Base-by-base conservation (phyloP, 2,888 invertebrate genomes). In the Dendrolimus houi region DNA sequence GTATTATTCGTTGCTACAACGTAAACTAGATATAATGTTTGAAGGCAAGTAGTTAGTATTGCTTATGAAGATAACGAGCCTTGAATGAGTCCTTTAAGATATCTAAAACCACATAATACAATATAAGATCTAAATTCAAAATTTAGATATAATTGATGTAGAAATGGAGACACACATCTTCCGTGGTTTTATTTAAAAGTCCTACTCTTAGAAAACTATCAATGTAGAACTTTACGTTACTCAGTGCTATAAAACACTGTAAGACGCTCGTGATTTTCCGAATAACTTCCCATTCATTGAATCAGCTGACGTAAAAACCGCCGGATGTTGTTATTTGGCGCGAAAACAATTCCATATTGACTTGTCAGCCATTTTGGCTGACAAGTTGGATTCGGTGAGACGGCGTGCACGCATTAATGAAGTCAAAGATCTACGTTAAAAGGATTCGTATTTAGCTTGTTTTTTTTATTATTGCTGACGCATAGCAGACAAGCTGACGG, bases 231-330 rank as follows among this genome's bases (percentile, higher is more conserved):
- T 13, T 53, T n/a, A 17, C 53, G 17, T n/a, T 17, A 58, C 54
- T 55, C 57, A 58, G 57, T 57, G 40, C 54, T 60, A 58, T 61
- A 58, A 55, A 55, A 56, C 58, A 58, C 29, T 58, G 41, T 17
- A 17, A 54, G 29, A 53, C 29, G 29, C 6, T 29, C 29, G 29
- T 29, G 29, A 29, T 6, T 29, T 29, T 29, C 29, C 29, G 29
- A 29, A 29, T 29, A 29, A 29, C 29, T 29, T 47, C 47, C 12
- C 47, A 47, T 47, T 47, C 9, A 47, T 10, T 47, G 47, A 47
- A 47, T 47, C 47, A 47, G 47, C 47, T 47, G 47, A 47, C 12
- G 47, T 47, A 47, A 47, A 47, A 47, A 47, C 47, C 12, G 12
- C 47, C 47, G 47, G 47, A 47, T 47, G 47, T 47, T 12, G 47